Percentiles rank a stretch among this genome's conserved stretches.
These are phyloP conservation scores for Lagorchestes hirsutus DNA, from an alignment of 2,797 vertebrate species.

Conservation along the genomic window DNA sequence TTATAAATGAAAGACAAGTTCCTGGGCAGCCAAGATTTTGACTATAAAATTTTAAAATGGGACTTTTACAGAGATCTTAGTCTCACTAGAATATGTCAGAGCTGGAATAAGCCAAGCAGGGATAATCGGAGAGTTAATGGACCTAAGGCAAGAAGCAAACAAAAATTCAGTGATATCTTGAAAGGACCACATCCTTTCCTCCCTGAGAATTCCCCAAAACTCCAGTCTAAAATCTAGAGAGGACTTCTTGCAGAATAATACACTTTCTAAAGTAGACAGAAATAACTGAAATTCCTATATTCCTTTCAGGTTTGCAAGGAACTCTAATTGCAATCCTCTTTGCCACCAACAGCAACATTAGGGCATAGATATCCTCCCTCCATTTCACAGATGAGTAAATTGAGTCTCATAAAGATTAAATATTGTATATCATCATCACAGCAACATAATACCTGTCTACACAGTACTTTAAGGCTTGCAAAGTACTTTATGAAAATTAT, in stretches of 20 bases:
- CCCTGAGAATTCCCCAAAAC: background rate
- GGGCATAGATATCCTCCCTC: background rate
- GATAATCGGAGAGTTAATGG: background rate
- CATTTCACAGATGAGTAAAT: background rate
- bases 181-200: background rate
- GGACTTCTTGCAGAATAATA: background rate
- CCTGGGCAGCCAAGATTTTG: background rate
- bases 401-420: background rate
- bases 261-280: background rate
- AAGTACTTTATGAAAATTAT: background rate
- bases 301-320: background rate
- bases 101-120: background rate
- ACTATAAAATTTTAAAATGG: background rate
- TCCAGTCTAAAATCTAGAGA: background rate
- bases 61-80: background rate
- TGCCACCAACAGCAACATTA: background rate
- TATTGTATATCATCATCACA: background rate
- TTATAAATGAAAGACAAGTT: constrained; percentile 1
- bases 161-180: background rate
- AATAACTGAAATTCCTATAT: background rate
- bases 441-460: background rate
- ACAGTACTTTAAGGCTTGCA: background rate
- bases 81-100: constrained; percentile 1
- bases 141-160: background rate
- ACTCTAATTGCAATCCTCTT: background rate